Evolutionary conservation across 1,140 invertebrate genomes (phyloP), one percentile per base, ranked within the genome.

Genomic region (Megathymus violae): DNA sequence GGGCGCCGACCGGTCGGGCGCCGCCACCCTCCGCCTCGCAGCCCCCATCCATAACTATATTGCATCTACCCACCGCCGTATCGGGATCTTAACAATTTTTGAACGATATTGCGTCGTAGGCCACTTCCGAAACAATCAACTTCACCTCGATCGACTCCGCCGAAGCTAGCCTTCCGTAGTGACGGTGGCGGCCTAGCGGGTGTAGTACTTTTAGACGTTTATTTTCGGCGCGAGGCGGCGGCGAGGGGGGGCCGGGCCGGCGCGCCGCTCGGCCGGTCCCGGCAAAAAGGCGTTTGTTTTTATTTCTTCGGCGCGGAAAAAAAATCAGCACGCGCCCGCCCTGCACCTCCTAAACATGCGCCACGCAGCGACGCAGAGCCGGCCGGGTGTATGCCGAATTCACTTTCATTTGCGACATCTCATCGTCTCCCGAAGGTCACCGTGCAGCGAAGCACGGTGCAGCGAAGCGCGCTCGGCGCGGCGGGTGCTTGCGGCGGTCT

Each of bases 331-430:
- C 86, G 81, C 86, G 79, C 82, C 85, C 85, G 85, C 85, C 86
- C 87, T 88, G 84, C 83, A 83, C 85, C 86, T 85, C 85, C 83
- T 89, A 88, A 87, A 88, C 88, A 90, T 91, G 89, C 90, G 90
- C 90, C 84, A 88, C 85, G 88, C 90, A 88, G 81, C 86, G 86
- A 88, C 89, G 89, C 88, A 88, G 85, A 80, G 75, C 79, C 80
- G 85, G 74, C 69, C 79, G 85, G 81, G 76, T 76, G 76, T 74
- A 73, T 82, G 79, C 83, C 76, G 80, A 78, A 87, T 91, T 91
- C 90, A 91, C 90, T 91, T 91, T 91, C 90, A 88, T 89, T 90
- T 86, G 87, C 82, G 88, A 87, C 82, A 88, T 88, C 85, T 77
- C 83, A 81, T 83, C 86, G 81, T 82, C 58, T 81, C 78, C 78